These are phyloP conservation scores for Gallinago undulata DNA, from an alignment of 2,113 vertebrate genomes.

Conservation along the genomic window DNA sequence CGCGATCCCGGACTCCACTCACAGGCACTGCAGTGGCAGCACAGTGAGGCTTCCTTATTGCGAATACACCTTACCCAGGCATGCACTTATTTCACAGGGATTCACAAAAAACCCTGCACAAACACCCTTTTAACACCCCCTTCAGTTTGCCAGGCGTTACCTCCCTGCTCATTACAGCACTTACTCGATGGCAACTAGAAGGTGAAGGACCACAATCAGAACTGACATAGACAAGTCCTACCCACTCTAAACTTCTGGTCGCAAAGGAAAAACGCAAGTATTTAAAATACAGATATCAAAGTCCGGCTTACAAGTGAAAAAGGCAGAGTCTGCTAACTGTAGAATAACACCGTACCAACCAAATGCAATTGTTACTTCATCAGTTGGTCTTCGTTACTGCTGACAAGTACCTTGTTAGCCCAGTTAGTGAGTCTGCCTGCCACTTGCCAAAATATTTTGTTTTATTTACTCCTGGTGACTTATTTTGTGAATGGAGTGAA, in stretches of 20 bases:
- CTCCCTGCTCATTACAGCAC: background rate
- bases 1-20: background rate
- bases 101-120: background rate
- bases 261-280: background rate
- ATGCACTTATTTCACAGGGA: background rate
- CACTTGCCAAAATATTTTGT: constrained; percentile 66
- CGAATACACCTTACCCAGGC: background rate
- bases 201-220: background rate
- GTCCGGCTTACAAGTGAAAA: background rate
- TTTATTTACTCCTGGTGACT: constrained; percentile 57
- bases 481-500: constrained; percentile 32
- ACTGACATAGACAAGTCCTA: background rate
- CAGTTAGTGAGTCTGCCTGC: constrained; percentile 50
- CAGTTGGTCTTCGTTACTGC: background rate
- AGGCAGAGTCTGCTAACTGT: background rate
- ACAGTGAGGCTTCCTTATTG: background rate
- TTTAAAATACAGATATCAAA: background rate
- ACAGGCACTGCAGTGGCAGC: background rate
- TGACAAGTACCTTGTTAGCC: constrained; percentile 53
- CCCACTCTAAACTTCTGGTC: background rate
- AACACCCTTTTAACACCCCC: background rate
- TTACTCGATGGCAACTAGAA: constrained; percentile 24
- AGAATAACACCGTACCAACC: background rate
- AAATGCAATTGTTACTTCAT: constrained; percentile 32
- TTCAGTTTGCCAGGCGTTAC: background rate